phyloP scores from a whole-genome alignment of 2,888 invertebrate genomes.

The Mesorhabditis sp. region DNA sequence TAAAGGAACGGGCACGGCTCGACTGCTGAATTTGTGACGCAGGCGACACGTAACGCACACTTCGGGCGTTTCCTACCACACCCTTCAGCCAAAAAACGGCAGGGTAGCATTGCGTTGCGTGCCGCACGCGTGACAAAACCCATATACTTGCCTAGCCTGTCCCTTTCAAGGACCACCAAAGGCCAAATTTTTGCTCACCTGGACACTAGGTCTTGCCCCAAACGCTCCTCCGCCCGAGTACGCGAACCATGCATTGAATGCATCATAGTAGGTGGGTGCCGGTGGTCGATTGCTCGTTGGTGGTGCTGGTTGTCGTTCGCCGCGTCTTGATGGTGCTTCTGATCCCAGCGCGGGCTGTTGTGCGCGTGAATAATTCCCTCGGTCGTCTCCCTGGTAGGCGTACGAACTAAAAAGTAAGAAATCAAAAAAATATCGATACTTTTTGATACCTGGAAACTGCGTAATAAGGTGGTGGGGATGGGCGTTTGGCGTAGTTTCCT shows the following conservation, averaged over 20 bases:
- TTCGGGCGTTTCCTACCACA: too few species aligned
- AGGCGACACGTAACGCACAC: too few species aligned
- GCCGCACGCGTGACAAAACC: too few species aligned
- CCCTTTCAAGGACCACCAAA: neutral
- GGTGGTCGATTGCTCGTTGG: conserved; percentile 10
- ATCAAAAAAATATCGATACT: neutral
- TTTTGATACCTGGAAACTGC: neutral
- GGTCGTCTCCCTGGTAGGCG: neutral
- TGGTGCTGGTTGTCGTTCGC: conserved; percentile 7
- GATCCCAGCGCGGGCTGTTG: neutral
- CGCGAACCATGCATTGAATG: conserved; percentile 53
- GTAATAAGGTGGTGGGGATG: neutral
- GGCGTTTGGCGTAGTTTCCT: neutral
- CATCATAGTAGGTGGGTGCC: conserved; percentile 42
- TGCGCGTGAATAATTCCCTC: neutral
- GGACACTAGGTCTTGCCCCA: conserved; percentile 29
- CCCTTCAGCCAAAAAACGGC: too few species aligned
- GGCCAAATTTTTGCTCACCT: neutral
- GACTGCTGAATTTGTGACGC: too few species aligned
- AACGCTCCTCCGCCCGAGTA: conserved; percentile 34
- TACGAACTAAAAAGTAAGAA: neutral
- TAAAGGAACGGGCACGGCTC: too few species aligned
- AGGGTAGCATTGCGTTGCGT: too few species aligned
- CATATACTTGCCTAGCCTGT: too few species aligned
- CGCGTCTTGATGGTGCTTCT: neutral